Evolutionary conservation across 2,113 vertebrate genomes (phyloP).

Genomic region (Leucosticte australis): DNA sequence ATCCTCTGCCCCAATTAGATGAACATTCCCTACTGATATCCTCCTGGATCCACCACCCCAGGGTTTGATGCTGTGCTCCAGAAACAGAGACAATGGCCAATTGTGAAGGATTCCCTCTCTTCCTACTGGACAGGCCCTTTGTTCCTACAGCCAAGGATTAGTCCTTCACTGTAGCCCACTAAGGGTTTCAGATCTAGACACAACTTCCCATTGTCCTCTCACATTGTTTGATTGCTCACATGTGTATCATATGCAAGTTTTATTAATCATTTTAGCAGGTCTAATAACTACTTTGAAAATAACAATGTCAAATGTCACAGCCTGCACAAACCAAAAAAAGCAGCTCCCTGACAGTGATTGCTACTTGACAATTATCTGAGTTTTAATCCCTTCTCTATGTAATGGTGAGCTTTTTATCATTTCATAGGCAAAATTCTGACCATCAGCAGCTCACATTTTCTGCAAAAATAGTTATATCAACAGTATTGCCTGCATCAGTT

Average conservation of each 20-base stretch:
- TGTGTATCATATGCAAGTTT: not conserved
- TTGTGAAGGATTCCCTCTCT: not conserved
- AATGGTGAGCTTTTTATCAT: not conserved
- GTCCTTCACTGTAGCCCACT: not conserved
- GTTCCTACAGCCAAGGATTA: not conserved
- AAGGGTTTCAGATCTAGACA: not conserved
- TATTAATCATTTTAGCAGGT: not conserved
- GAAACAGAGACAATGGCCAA: not conserved
- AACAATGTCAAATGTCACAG: not conserved
- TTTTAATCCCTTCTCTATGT: not conserved
- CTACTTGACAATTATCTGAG: not conserved
- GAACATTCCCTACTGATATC: not conserved
- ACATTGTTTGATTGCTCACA: not conserved
- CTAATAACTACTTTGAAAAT: not conserved
- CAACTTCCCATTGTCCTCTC: not conserved
- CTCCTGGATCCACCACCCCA: not conserved
- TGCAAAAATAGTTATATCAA: not conserved
- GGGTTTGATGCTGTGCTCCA: not conserved
- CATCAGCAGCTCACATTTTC: not conserved
- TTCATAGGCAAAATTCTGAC: not conserved
- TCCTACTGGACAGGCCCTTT: not conserved
- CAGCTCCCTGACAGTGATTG: not conserved
- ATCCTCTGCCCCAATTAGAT: not conserved
- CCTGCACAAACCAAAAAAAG: not conserved
- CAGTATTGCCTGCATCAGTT: not conserved